phyloP scores from a whole-genome alignment of 1,140 invertebrate genomes.

The Drosophila ohnishii region DNA sequence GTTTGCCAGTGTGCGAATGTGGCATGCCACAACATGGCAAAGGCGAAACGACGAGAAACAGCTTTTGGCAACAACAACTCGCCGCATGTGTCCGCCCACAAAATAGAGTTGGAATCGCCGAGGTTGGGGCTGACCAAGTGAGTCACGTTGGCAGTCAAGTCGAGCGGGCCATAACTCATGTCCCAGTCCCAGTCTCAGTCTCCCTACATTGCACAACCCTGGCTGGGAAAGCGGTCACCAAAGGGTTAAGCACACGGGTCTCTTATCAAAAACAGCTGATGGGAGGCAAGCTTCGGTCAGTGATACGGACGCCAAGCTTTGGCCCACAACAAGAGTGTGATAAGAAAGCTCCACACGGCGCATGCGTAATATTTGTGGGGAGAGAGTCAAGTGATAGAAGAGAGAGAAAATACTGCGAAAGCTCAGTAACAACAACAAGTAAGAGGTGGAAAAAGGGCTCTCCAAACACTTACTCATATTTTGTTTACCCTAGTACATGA shows the following conservation, averaged over 20 bases:
- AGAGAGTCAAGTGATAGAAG: constrained; percentile 1
- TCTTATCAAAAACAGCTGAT: constrained; percentile 67
- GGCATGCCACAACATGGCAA: constrained; percentile 69
- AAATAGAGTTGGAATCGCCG: constrained; percentile 26
- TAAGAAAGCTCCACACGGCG: constrained; percentile 68
- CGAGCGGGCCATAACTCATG: constrained; percentile 65
- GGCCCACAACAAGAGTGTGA: constrained; percentile 39
- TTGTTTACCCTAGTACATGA: constrained; percentile 35
- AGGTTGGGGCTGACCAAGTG: constrained; percentile 63
- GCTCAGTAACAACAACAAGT: constrained; percentile 38
- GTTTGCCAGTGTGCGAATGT: constrained; percentile 44
- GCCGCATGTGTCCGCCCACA: constrained; percentile 72
- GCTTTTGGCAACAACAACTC: constrained; percentile 11
- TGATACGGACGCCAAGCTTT: constrained; percentile 19
- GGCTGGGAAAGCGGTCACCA: constrained; percentile 36
- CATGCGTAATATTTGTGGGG: constrained; percentile 46
- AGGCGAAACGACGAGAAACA: constrained; percentile 10
- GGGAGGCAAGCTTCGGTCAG: constrained; percentile 24
- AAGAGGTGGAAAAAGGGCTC: constrained; percentile 1
- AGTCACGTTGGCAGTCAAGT: constrained; percentile 71
- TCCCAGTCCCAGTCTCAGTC: constrained; percentile 16
- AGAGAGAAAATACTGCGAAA: constrained; percentile 23
- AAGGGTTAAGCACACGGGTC: constrained; percentile 53
- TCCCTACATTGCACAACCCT: constrained; percentile 40
- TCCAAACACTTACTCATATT: constrained; percentile 44